Percentiles rank a stretch among this genome's conserved stretches.
phyloP scores from a whole-genome alignment of 2,113 vertebrate genomes.

The Callipepla squamata region DNA sequence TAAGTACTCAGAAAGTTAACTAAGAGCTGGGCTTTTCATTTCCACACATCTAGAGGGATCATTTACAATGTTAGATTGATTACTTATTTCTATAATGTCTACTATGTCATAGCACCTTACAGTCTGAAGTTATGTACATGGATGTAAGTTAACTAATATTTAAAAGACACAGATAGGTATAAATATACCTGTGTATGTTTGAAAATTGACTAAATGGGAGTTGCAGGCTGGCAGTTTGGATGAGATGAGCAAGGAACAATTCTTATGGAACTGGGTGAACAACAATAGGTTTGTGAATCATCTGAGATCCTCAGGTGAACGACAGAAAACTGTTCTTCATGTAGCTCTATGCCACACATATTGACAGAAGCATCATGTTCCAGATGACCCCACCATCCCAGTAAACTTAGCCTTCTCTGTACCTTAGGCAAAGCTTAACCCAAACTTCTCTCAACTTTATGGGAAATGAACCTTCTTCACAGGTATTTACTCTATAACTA shows the following conservation, averaged over 20 bases:
- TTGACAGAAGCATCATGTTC: neutral
- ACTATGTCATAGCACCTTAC: neutral
- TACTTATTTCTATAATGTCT: constrained; percentile 39
- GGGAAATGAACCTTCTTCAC: neutral
- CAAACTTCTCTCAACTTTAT: neutral
- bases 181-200: neutral
- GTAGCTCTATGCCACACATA: neutral
- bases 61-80: constrained; percentile 34
- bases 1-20: constrained; percentile 48
- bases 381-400: neutral
- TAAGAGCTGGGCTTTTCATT: constrained; percentile 16
- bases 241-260: neutral
- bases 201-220: neutral
- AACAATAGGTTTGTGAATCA: neutral
- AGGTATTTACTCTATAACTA: constrained; percentile 3
- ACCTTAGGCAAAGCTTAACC: neutral
- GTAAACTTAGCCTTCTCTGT: neutral
- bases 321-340: neutral
- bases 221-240: neutral
- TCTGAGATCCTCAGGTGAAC: neutral
- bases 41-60: constrained; percentile 28
- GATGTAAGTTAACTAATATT: neutral
- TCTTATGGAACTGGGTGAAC: neutral
- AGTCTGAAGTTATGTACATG: neutral
- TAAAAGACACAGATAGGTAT: neutral